Evolutionary conservation across 2,113 vertebrate species (phyloP).

Genomic region (Centrocercus urophasianus): DNA sequence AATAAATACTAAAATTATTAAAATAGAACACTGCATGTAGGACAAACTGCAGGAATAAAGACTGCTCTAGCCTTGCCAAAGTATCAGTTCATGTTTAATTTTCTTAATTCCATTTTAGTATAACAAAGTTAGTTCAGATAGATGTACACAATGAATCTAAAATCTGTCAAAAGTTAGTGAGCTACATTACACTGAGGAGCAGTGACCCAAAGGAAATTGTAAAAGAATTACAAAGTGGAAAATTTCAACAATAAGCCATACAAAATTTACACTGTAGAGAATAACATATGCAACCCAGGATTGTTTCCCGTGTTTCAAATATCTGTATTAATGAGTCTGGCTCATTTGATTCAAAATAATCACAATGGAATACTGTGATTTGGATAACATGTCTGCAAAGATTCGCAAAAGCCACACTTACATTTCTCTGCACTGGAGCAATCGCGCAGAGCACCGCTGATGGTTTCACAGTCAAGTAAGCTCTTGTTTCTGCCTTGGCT

Average conservation of each 20-base stretch:
- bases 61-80: neutral
- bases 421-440: neutral
- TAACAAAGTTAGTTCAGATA: neutral
- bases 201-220: neutral
- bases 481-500: neutral
- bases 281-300: neutral
- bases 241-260: neutral
- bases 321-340: neutral
- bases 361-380: neutral
- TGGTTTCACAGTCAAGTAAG: accelerated
- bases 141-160: neutral
- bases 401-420: neutral
- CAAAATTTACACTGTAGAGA: neutral
- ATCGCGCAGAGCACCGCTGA: neutral
- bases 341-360: neutral
- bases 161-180: neutral
- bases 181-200: neutral
- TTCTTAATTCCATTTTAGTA: neutral
- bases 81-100: neutral
- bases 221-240: accelerated
- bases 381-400: accelerated
- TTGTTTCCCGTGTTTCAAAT: neutral
- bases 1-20: neutral
- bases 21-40: neutral
- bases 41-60: neutral